Conservation (phyloP, 2,797 vertebrate genomes). For the Gallirallus australis region DNA sequence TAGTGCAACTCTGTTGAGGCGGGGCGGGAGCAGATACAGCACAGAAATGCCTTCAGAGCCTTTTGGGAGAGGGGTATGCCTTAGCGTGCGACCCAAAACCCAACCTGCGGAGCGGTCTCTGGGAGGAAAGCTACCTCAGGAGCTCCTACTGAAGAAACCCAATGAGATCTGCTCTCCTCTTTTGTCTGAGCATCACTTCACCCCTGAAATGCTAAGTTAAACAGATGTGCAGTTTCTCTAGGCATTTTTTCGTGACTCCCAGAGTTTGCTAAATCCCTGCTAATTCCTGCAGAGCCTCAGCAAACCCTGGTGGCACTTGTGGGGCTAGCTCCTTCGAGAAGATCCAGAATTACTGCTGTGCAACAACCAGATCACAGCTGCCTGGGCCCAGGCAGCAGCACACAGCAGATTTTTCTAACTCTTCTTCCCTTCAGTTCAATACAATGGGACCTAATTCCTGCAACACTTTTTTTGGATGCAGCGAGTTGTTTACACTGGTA, state of each 20-base stretch:
- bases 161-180: rapidly evolving
- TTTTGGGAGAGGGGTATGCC: not conserved
- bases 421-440: slow-evolving; percentile 38
- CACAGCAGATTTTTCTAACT: not conserved
- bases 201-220: not conserved
- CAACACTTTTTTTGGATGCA: slow-evolving; percentile 51
- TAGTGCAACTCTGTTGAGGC: not conserved
- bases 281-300: not conserved
- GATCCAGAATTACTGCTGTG: not conserved
- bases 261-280: not conserved
- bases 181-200: not conserved
- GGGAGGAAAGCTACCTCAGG: not conserved
- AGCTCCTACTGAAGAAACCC: not conserved
- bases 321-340: not conserved
- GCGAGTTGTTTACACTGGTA: slow-evolving; percentile 52
- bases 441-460: slow-evolving; percentile 67
- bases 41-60: not conserved
- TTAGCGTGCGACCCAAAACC: not conserved
- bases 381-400: not conserved
- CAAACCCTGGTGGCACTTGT: not conserved
- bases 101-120: rapidly evolving
- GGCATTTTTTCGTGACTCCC: not conserved
- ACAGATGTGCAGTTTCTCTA: not conserved
- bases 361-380: not conserved
- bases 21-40: not conserved